Percentiles rank a stretch among this genome's conserved stretches.
These are phyloP conservation scores for Corythoichthys haematopterus DNA, from an alignment of 2,113 vertebrate species.

Conservation along the genomic window DNA sequence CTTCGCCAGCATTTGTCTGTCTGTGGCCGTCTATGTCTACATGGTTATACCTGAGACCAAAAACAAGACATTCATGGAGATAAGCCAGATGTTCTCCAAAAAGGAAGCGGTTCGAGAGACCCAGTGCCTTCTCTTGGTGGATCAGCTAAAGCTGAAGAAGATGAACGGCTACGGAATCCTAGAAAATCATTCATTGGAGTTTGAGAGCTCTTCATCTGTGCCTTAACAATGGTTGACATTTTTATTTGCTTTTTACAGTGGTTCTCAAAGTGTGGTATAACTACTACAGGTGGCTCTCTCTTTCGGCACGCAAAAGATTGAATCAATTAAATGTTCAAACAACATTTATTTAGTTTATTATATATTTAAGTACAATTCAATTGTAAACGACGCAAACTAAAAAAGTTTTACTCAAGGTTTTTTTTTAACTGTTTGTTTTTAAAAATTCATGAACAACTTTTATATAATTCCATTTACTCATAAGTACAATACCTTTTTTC, in stretches of 20 bases:
- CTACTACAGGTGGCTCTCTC: too few species aligned
- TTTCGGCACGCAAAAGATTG: too few species aligned
- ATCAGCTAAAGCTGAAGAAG: conserved; percentile 72
- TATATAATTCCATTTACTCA: too few species aligned
- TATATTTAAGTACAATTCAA: too few species aligned
- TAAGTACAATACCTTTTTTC: too few species aligned
- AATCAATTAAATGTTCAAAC: too few species aligned
- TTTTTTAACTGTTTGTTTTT: too few species aligned
- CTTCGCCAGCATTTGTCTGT: conserved; percentile 76
- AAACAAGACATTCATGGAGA: conserved; percentile 89
- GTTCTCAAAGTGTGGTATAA: neutral
- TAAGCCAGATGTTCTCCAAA: conserved; percentile 79
- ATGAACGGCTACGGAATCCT: conserved; percentile 77
- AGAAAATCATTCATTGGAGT: conserved; percentile 69
- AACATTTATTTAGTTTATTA: too few species aligned
- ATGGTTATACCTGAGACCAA: conserved; percentile 83
- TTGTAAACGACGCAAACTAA: too few species aligned
- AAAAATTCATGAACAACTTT: too few species aligned
- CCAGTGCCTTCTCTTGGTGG: conserved; percentile 41
- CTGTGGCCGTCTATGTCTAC: conserved; percentile 77
- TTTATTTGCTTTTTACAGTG: neutral
- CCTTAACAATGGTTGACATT: conserved; percentile 30
- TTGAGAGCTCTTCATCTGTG: conserved; percentile 68
- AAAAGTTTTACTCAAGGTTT: too few species aligned
- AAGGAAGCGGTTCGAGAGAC: conserved; percentile 55